These are phyloP conservation scores for Plebejus anna DNA, from an alignment of 2,888 invertebrate genomes.

Conservation along the genomic window DNA sequence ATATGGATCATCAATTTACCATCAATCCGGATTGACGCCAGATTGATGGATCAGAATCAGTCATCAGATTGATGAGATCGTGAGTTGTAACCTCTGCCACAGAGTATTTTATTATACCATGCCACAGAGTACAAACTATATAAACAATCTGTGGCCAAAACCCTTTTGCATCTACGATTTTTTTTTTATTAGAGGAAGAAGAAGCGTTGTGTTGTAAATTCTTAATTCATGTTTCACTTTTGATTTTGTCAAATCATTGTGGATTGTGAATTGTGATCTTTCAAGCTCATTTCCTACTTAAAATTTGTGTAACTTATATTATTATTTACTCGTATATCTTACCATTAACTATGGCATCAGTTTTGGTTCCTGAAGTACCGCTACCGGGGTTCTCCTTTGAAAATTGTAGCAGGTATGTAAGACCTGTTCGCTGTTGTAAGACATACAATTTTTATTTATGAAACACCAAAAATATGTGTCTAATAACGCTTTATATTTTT, in stretches of 20 bases:
- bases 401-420: constrained; percentile 87
- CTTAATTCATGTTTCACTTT: constrained; percentile 34
- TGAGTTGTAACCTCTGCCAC: too few relatives aligned
- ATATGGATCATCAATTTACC: too few relatives aligned
- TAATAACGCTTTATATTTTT: constrained; percentile 44
- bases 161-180: too few relatives aligned
- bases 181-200: neutral
- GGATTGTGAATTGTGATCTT: constrained; percentile 13
- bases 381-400: constrained; percentile 91
- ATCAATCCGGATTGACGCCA: too few relatives aligned
- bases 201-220: constrained; percentile 29
- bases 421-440: neutral
- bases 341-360: constrained; percentile 81
- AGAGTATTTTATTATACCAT: too few relatives aligned
- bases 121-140: too few relatives aligned
- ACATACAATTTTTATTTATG: neutral
- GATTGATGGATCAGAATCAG: too few relatives aligned
- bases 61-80: too few relatives aligned
- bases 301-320: constrained; percentile 7
- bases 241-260: constrained; percentile 38
- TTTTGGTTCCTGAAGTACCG: constrained; percentile 84
- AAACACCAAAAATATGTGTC: neutral
- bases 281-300: neutral
- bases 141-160: too few relatives aligned
- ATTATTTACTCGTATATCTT: neutral